Conservation (phyloP, 2,797 vertebrate species). For the Perodicticus potto region DNA sequence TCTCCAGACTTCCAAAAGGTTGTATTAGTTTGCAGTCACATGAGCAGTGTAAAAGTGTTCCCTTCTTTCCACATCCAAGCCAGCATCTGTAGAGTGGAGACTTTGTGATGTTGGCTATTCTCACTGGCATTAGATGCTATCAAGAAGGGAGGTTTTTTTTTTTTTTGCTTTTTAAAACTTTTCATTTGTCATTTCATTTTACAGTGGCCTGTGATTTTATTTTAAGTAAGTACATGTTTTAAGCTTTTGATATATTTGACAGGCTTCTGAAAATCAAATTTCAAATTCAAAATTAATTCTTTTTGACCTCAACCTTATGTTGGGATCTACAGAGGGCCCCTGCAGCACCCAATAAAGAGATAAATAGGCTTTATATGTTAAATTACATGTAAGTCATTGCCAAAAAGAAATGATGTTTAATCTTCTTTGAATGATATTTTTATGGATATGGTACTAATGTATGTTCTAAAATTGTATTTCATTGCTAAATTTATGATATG, state of each 20-base stretch:
- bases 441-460: background rate
- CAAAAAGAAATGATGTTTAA: background rate
- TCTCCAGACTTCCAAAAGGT: no score
- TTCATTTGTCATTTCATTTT: background rate
- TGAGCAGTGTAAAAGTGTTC: no score
- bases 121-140: background rate
- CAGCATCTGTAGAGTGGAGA: no score
- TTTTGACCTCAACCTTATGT: background rate
- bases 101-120: no score
- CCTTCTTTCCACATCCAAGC: no score
- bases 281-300: background rate
- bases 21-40: no score
- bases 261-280: background rate
- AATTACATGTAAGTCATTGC: background rate
- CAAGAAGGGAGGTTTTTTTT: background rate
- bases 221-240: background rate
- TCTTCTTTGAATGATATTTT: background rate
- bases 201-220: background rate
- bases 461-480: background rate
- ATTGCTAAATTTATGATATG: background rate
- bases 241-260: background rate
- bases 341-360: background rate
- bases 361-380: background rate
- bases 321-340: background rate
- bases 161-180: background rate